Percentiles rank a stretch among this genome's conserved stretches.
Evolutionary conservation across 2,797 vertebrate species (phyloP).

Genomic region (Acanthurus lineatus): DNA sequence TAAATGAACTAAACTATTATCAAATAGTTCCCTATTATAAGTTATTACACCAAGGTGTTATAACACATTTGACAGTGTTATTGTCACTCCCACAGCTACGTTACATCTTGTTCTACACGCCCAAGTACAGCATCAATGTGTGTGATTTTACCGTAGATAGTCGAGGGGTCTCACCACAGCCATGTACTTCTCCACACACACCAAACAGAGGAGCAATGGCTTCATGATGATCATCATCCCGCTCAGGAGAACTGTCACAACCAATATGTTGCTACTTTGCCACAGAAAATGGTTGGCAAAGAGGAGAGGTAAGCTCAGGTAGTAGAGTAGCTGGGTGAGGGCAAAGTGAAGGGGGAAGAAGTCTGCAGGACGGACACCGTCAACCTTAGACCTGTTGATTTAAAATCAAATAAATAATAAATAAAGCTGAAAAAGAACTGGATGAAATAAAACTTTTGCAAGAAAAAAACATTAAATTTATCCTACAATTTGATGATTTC

Average conservation of each 20-base stretch:
- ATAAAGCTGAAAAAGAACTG: neutral
- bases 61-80: no score
- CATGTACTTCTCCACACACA: conserved; percentile 47
- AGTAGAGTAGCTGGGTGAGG: conserved; percentile 16
- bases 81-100: no score
- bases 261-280: fast-evolving
- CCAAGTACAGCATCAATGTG: neutral
- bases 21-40: no score
- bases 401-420: neutral
- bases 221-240: neutral
- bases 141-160: conserved; percentile 42
- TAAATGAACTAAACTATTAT: no score
- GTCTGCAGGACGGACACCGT: conserved; percentile 32
- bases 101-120: no score
- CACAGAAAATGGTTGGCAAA: conserved; percentile 1
- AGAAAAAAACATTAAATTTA: neutral
- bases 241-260: fast-evolving
- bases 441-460: neutral
- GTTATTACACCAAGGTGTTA: no score
- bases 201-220: conserved; percentile 42
- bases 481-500: neutral
- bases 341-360: conserved; percentile 38
- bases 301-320: neutral
- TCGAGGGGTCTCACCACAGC: conserved; percentile 39
- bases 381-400: conserved; percentile 31